These are phyloP conservation scores for Malurus elegans DNA, from an alignment of 2,113 vertebrate species.

Conservation along the genomic window DNA sequence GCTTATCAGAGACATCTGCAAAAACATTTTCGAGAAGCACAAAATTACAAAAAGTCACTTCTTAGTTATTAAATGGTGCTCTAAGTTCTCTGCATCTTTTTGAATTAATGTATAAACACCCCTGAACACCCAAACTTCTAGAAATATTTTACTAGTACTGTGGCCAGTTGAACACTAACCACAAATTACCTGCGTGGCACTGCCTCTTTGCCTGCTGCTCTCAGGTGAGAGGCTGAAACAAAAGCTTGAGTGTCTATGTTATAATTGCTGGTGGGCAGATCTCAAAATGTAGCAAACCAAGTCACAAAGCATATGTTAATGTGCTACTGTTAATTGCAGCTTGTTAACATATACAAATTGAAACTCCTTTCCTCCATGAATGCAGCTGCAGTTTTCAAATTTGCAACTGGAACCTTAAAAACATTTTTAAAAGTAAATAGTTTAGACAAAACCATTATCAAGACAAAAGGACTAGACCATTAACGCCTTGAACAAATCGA, in stretches of 20 bases:
- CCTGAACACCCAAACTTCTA: background rate
- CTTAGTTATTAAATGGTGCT: background rate
- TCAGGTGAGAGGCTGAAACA: background rate
- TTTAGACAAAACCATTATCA: too few species aligned
- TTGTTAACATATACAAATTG: background rate
- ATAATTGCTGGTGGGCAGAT: background rate
- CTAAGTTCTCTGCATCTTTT: background rate
- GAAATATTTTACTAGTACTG: background rate
- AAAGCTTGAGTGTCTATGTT: background rate
- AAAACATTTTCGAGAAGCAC: slow-evolving; percentile 31
- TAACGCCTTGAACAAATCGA: background rate
- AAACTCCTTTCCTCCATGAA: background rate
- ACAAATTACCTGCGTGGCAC: background rate
- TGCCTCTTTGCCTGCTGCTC: background rate
- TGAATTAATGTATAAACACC: background rate
- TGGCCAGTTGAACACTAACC: background rate
- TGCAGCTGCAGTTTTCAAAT: background rate
- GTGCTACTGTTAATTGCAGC: background rate
- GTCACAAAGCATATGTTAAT: background rate
- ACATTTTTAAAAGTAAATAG: background rate
- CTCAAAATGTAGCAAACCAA: background rate
- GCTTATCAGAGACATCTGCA: slow-evolving; percentile 62
- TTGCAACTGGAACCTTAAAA: background rate
- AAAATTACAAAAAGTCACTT: background rate
- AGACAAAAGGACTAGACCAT: background rate